A percentile compares a stretch with the other conserved stretches of the same genome.
These are phyloP conservation scores for Tenualosa ilisha DNA, from an alignment of 2,797 vertebrate genomes.

Conservation along the genomic window DNA sequence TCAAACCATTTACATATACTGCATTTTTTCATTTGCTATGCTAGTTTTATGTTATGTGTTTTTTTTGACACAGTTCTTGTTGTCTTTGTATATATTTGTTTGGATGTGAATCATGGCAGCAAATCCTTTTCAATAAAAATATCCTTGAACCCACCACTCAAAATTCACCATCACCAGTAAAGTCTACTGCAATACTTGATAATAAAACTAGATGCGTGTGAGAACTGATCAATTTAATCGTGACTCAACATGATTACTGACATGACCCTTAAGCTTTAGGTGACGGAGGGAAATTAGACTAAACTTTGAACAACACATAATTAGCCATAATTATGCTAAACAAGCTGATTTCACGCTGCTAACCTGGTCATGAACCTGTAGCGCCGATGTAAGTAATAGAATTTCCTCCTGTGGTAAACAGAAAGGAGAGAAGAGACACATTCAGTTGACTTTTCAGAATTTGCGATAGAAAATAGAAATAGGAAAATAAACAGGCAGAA, in stretches of 20 bases:
- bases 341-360: constrained; percentile 61
- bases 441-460: constrained; percentile 37
- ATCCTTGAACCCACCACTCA: background rate
- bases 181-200: background rate
- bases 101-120: too few relatives aligned
- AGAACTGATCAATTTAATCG: background rate
- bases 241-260: background rate
- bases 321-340: constrained; percentile 17
- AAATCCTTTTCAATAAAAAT: too few relatives aligned
- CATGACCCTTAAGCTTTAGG: background rate
- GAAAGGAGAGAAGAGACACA: constrained; percentile 77
- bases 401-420: constrained; percentile 90
- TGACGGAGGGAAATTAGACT: background rate
- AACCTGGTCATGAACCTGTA: constrained; percentile 95
- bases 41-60: too few relatives aligned
- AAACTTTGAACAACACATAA: background rate
- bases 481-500: background rate
- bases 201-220: background rate
- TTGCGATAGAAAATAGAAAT: background rate
- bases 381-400: constrained; percentile 89
- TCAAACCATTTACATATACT: background rate
- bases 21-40: background rate
- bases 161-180: background rate
- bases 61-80: too few relatives aligned
- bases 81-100: too few relatives aligned